Conservation (phyloP, 2,888 invertebrate genomes). For the Cheilosia impressa region DNA sequence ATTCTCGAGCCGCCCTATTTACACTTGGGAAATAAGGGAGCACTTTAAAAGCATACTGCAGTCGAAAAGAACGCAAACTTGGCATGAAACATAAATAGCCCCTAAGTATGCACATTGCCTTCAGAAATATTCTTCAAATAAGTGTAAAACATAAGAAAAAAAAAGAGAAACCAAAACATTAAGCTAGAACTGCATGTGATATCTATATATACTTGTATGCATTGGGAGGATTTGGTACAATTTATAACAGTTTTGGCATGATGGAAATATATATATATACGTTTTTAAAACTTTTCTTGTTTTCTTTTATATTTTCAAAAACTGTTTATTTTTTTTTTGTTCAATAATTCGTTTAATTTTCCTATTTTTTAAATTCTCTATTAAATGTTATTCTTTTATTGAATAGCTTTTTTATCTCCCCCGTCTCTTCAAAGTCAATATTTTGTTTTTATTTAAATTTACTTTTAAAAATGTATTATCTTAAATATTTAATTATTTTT, state of each 20-base stretch:
- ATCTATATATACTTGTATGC: constrained; percentile 38
- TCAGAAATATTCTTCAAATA: neutral
- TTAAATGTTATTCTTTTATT: constrained; percentile 70
- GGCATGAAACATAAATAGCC: no score
- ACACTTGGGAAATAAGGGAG: no score
- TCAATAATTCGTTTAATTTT: constrained; percentile 71
- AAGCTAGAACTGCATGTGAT: constrained; percentile 47
- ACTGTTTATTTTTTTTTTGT: constrained; percentile 54
- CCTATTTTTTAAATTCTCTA: constrained; percentile 71
- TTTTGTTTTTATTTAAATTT: constrained; percentile 70
- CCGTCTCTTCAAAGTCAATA: constrained; percentile 62
- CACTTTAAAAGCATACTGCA: no score
- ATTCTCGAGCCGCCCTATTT: no score
- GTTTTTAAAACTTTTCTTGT: constrained; percentile 54
- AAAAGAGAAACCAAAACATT: neutral
- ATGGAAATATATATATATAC: constrained; percentile 69
- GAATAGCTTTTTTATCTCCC: constrained; percentile 65
- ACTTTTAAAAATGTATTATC: constrained; percentile 77
- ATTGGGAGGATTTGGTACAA: constrained; percentile 67
- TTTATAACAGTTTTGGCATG: constrained; percentile 71
- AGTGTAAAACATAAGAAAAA: neutral
- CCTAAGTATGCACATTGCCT: neutral
- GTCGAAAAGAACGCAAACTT: no score
- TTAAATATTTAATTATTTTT: constrained; percentile 75
- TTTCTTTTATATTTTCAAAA: constrained; percentile 60